Conservation (phyloP, 2,797 vertebrate species). For the Melopsittacus undulatus region DNA sequence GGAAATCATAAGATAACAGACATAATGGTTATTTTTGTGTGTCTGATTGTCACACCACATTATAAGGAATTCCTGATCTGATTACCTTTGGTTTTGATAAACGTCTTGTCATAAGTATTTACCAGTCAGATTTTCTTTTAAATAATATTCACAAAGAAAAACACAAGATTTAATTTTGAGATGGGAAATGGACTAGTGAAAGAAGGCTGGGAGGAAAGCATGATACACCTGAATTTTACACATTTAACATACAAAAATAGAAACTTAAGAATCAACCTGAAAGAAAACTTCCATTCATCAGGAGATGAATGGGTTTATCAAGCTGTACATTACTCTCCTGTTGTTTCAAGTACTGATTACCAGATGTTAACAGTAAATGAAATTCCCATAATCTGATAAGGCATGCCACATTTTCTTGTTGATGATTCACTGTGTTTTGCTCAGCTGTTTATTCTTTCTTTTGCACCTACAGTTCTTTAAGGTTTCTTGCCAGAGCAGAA, state of each 20-base stretch:
- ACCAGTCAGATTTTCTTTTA: not conserved
- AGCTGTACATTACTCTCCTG: not conserved
- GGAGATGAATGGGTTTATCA: not conserved
- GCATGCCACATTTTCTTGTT: not conserved
- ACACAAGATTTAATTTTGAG: not conserved
- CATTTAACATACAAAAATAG: not conserved
- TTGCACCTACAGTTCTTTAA: not conserved
- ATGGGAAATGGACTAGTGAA: not conserved
- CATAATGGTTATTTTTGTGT: not conserved
- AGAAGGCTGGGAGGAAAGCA: not conserved
- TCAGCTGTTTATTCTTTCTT: not conserved
- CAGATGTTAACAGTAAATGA: constrained; percentile 2
- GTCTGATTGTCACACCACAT: not conserved
- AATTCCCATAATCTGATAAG: not conserved
- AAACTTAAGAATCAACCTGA: not conserved
- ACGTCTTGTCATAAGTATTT: not conserved
- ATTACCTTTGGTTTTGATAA: not conserved
- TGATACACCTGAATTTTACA: not conserved
- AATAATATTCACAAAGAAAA: not conserved
- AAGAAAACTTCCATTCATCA: not conserved
- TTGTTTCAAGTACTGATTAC: not conserved
- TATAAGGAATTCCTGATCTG: not conserved
- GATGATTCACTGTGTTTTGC: not conserved
- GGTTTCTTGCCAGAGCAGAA: not conserved
- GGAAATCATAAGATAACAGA: not conserved